Percentiles rank a stretch among this genome's conserved stretches.
phyloP scores from a whole-genome alignment of 2,888 invertebrate genomes.

The Silvanus unidentatus region DNA sequence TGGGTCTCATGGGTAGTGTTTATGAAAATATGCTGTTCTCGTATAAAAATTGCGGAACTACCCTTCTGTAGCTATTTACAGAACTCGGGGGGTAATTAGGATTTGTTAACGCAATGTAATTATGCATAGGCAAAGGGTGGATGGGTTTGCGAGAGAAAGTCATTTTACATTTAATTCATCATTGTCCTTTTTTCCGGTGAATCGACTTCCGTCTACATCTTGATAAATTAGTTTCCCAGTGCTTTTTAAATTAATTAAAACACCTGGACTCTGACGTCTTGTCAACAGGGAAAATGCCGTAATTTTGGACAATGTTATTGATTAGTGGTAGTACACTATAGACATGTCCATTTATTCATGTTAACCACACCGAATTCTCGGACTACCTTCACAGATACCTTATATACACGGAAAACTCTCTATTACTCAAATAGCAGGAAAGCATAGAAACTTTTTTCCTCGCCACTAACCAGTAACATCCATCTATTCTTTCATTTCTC shows the following conservation, averaged over 20 bases:
- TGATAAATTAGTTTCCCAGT: slow-evolving; percentile 19
- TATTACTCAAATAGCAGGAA: too few relatives aligned
- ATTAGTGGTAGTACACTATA: slow-evolving; percentile 6
- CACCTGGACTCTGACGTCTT: slow-evolving; percentile 13
- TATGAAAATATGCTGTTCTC: background rate
- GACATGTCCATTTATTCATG: slow-evolving; percentile 10
- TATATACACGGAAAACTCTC: too few relatives aligned
- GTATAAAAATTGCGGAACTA: background rate
- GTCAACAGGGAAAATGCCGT: slow-evolving; percentile 7
- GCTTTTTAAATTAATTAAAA: slow-evolving; percentile 21
- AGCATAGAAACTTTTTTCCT: too few relatives aligned
- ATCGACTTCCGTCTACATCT: slow-evolving; percentile 17
- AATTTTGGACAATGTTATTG: slow-evolving; percentile 7
- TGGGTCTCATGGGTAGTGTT: slow-evolving; percentile 2
- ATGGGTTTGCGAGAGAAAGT: slow-evolving; percentile 7
- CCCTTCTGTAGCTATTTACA: slow-evolving; percentile 1
- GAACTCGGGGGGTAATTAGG: slow-evolving; percentile 4
- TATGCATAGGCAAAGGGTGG: slow-evolving; percentile 3
- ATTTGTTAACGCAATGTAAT: slow-evolving; percentile 5
- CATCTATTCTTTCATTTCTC: too few relatives aligned
- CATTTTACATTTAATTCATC: slow-evolving; percentile 12
- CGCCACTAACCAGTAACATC: too few relatives aligned
- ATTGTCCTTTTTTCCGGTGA: slow-evolving; percentile 10
- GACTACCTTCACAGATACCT: too few relatives aligned
- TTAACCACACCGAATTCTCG: slow-evolving; percentile 3